phyloP scores from a whole-genome alignment of 2,113 vertebrate species.

The Panthera tigris region DNA sequence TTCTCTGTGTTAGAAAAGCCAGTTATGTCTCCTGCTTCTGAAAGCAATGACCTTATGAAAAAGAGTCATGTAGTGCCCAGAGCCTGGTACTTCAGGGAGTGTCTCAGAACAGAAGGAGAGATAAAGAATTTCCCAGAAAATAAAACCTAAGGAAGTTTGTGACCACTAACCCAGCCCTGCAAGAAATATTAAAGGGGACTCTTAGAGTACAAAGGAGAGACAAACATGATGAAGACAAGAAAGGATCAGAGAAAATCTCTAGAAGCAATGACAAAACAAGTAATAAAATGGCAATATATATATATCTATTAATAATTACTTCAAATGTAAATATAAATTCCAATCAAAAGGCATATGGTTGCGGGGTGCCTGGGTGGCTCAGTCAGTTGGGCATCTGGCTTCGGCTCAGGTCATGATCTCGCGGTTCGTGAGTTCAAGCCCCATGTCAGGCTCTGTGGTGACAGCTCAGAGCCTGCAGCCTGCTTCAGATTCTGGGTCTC shows the following conservation, averaged over 20 bases:
- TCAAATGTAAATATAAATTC: not conserved
- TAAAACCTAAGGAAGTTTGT: not conserved
- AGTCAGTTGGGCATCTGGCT: no score
- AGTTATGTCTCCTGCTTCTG: not conserved
- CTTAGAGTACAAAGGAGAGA: not conserved
- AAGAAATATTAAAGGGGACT: not conserved
- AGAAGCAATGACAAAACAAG: not conserved
- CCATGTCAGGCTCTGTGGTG: no score
- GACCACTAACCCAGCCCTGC: not conserved
- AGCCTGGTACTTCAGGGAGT: not conserved
- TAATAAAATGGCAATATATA: not conserved
- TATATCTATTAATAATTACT: not conserved
- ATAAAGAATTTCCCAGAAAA: not conserved
- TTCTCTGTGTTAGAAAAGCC: not conserved
- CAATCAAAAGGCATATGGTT: not conserved
- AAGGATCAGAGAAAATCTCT: not conserved
- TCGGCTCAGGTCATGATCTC: no score
- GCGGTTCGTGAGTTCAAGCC: no score
- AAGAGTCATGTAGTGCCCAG: not conserved
- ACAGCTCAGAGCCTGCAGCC: no score
- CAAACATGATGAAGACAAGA: not conserved
- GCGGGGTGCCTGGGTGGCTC: no score
- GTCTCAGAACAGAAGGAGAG: not conserved
- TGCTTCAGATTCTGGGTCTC: no score
- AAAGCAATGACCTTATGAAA: not conserved